Base-by-base conservation (phyloP, 2,888 invertebrate species). In the Sarcophaga subvicina region DNA sequence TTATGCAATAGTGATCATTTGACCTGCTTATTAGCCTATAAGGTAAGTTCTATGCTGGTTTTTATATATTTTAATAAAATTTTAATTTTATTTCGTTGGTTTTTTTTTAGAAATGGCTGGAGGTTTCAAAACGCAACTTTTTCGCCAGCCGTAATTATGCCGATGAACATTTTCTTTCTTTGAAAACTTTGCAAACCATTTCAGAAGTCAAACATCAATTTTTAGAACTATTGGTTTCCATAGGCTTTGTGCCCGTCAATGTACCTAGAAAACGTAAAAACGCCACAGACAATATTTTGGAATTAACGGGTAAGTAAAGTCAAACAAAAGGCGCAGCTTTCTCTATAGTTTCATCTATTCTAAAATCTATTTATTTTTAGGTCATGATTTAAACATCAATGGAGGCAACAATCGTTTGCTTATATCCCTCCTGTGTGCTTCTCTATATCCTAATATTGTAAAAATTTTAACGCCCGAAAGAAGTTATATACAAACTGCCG, bases 391-490 rank as follows among this genome's bases (percentile, higher is more conserved):
- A 54, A 97, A 97, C 90, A 93, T 94, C 11, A 96, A 97, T 89
- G 96, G 96, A 4, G 96, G 96, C 6, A 97, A 97, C 90, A 95
- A 95, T 85, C 95, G 95, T 82, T 92, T 97, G n/a, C 91, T 97
- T 25, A 95, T 96, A 75, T 98, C 98, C 0, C 96, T 98, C 45
- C 94, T 99, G 66, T 97, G 98, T 91, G 98, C 98, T 2, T 98
- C 99, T 0, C 94, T 98, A 25, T 99, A 99, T 93, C 99, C 99
- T 0, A 98, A 98, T 91, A 95, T 99, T 54, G 97, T 98, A 0
- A 96, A 97, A 94, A 96, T 93, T 0, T 93, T 97, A 72, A 97
- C 96, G 0, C 97, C 97, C 0, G 96, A 96, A 89, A 96, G 97
- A 91, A 96, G 96, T 0, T 97, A 95, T 92, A 95, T 96, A 90